Percentiles rank a stretch among this genome's conserved stretches.
Evolutionary conservation across 2,888 invertebrate genomes (phyloP).

Genomic region (Sinodicranocentrus sp.): DNA sequence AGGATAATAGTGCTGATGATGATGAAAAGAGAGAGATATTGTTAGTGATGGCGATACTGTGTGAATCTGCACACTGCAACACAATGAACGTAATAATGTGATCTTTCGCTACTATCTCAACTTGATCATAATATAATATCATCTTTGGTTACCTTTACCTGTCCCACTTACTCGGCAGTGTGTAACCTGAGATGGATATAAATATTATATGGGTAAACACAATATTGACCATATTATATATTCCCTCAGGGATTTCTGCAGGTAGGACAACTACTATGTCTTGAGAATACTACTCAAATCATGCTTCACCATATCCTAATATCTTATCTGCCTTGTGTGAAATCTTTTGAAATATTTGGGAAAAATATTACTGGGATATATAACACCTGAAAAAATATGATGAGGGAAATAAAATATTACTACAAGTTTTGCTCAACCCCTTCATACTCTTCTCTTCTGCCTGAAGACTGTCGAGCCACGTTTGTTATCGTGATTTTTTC

Average conservation of each 20-base stretch:
- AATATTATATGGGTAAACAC: neutral
- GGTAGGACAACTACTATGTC: too few relatives aligned
- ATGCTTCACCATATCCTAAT: too few relatives aligned
- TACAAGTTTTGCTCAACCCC: too few relatives aligned
- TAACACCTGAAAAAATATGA: too few relatives aligned
- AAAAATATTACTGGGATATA: neutral
- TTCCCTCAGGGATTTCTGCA: too few relatives aligned
- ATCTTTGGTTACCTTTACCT: constrained; percentile 38
- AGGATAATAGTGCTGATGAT: neutral
- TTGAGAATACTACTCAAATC: too few relatives aligned
- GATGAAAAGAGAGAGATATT: neutral
- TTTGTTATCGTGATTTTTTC: too few relatives aligned
- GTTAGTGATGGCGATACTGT: neutral
- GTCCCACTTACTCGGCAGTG: constrained; percentile 40
- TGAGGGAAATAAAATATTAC: too few relatives aligned
- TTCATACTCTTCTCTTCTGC: too few relatives aligned
- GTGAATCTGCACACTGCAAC: neutral
- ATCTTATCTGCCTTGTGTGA: too few relatives aligned
- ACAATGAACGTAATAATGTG: neutral
- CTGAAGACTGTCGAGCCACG: too few relatives aligned
- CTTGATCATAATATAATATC: constrained; percentile 21
- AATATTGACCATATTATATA: too few relatives aligned
- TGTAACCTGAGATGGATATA: constrained; percentile 45
- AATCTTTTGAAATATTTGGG: neutral
- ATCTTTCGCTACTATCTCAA: neutral